Conservation (phyloP, 2,113 vertebrate genomes). For the Lamprotornis superbus region DNA sequence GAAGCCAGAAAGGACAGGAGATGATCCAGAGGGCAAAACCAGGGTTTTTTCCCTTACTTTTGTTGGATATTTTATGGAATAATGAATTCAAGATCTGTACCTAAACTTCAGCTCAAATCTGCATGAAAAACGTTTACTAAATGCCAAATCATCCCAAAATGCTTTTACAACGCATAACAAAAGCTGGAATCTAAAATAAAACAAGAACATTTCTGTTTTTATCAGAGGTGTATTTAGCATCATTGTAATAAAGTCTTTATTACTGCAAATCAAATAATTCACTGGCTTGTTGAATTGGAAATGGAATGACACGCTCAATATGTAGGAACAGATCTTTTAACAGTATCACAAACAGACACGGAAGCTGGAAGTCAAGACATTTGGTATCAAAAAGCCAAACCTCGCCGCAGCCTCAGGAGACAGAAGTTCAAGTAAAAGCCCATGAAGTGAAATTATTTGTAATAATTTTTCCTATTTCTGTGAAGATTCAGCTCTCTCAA, state of each 20-base stretch:
- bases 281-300: not conserved
- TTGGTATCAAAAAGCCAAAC: constrained; percentile 1
- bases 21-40: not conserved
- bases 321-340: not conserved
- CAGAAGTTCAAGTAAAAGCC: not conserved
- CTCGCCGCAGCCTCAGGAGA: not conserved
- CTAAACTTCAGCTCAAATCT: not conserved
- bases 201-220: not conserved
- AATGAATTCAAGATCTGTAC: not conserved
- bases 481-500: not conserved
- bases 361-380: not conserved
- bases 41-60: not conserved
- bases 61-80: not conserved
- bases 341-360: not conserved
- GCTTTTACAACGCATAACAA: not conserved
- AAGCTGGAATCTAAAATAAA: not conserved
- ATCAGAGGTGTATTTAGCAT: not conserved
- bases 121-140: not conserved
- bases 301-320: not conserved
- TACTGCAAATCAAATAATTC: not conserved
- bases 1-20: not conserved
- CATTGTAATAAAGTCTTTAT: not conserved
- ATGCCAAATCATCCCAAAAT: not conserved
- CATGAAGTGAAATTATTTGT: not conserved
- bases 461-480: not conserved